A percentile compares a stretch with the other conserved stretches of the same genome.
These are phyloP conservation scores for Leptinotarsa haldemani DNA, from an alignment of 2,888 invertebrate genomes.

Conservation along the genomic window DNA sequence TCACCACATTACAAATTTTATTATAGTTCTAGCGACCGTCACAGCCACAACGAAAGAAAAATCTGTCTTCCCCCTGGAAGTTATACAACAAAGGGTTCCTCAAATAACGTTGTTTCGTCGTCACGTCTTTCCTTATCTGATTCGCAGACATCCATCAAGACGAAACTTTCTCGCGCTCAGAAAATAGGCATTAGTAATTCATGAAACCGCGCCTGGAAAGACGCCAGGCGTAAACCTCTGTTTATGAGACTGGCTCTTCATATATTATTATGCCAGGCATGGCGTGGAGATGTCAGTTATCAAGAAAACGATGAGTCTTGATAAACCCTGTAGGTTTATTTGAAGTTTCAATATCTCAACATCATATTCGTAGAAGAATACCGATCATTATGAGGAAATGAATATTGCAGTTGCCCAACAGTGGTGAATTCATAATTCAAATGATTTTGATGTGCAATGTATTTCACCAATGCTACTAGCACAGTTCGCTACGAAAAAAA, in stretches of 20 bases:
- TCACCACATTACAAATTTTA: no score
- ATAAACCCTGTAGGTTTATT: constrained; percentile 23
- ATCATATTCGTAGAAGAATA: not conserved
- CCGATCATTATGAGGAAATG: not conserved
- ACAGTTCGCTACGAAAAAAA: no score
- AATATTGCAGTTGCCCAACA: no score
- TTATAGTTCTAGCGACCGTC: no score
- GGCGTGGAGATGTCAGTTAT: not conserved
- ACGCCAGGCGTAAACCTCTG: constrained; percentile 43
- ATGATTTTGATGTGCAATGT: not conserved
- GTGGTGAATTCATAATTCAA: not conserved
- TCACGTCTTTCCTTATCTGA: constrained; percentile 10
- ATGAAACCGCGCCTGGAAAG: constrained; percentile 55
- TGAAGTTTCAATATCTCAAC: not conserved
- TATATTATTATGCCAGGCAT: constrained; percentile 28
- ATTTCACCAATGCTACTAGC: no score
- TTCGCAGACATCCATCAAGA: constrained; percentile 15
- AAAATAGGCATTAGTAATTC: constrained; percentile 61
- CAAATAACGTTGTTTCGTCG: constrained; percentile 1
- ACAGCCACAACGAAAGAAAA: not conserved
- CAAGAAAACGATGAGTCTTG: constrained; percentile 29
- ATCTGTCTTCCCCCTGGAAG: not conserved
- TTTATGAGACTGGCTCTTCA: constrained; percentile 33
- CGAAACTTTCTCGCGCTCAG: constrained; percentile 45
- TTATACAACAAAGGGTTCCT: not conserved